A percentile compares a stretch with the other conserved stretches of the same genome.
Evolutionary conservation across 2,113 vertebrate species (phyloP).

Genomic region (Sorex araneus): DNA sequence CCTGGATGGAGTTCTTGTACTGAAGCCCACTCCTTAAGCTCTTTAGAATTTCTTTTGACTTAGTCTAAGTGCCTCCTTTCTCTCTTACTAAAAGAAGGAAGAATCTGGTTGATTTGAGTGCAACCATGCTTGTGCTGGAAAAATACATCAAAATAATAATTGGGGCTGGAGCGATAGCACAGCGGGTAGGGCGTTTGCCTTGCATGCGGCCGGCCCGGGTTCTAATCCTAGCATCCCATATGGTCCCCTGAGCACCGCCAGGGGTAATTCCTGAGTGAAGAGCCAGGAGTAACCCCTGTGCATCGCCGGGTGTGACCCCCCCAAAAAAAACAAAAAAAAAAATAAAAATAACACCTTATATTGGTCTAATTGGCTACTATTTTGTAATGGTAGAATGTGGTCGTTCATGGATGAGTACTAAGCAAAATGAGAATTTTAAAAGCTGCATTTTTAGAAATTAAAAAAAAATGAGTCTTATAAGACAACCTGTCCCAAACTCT

Average conservation of each 20-base stretch:
- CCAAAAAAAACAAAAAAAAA: too few species aligned
- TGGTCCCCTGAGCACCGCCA: too few species aligned
- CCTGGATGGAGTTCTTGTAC: background rate
- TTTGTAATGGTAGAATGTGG: slow-evolving; percentile 42
- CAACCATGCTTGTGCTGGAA: background rate
- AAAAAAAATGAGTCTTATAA: background rate
- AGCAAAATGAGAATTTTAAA: slow-evolving; percentile 43
- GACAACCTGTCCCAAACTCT: slow-evolving; percentile 46
- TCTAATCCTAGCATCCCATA: too few species aligned
- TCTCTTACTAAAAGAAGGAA: slow-evolving; percentile 10
- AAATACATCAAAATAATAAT: slow-evolving; percentile 24
- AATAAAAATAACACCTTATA: background rate
- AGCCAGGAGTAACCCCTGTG: too few species aligned
- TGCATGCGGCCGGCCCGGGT: too few species aligned
- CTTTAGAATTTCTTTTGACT: background rate
- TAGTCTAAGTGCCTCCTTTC: background rate
- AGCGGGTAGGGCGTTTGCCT: too few species aligned
- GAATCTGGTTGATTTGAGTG: background rate
- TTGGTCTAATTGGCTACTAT: background rate
- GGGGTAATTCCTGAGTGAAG: too few species aligned
- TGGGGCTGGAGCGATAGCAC: too few species aligned
- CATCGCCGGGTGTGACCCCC: too few species aligned
- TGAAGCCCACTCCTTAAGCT: background rate
- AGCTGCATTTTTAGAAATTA: slow-evolving; percentile 40
- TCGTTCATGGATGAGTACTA: background rate